A percentile compares a stretch with the other conserved stretches of the same genome.
Evolutionary conservation across 2,888 invertebrate species (phyloP).

Genomic region (Drosophila monieri): DNA sequence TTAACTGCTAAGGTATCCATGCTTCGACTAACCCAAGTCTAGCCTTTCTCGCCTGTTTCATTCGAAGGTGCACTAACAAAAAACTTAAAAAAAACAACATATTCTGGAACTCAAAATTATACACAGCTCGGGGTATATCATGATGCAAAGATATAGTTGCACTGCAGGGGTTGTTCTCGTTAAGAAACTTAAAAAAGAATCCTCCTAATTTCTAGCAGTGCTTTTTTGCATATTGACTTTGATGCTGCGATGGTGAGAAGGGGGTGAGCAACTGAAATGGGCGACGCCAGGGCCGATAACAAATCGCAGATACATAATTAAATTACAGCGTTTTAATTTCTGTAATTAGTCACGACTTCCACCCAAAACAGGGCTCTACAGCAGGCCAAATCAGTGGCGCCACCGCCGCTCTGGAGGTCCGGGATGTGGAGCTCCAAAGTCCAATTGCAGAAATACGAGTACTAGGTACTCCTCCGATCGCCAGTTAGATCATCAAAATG

Average conservation of each 20-base stretch:
- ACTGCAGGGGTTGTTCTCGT: too few relatives aligned
- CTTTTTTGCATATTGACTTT: constrained; percentile 42
- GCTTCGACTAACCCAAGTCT: too few relatives aligned
- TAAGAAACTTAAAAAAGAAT: too few relatives aligned
- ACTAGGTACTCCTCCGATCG: constrained; percentile 9
- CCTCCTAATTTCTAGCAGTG: constrained; percentile 7
- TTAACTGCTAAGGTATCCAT: too few relatives aligned
- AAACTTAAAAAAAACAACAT: too few relatives aligned
- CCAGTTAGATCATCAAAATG: constrained; percentile 63
- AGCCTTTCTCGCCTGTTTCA: too few relatives aligned
- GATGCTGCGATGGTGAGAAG: constrained; percentile 47
- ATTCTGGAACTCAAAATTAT: too few relatives aligned
- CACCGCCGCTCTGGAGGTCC: constrained; percentile 45
- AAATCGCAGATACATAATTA: constrained; percentile 84
- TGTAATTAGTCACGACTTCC: constrained; percentile 84
- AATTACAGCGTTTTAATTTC: constrained; percentile 84
- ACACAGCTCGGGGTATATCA: too few relatives aligned
- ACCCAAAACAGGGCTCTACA: constrained; percentile 34
- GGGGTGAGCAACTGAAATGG: constrained; percentile 33
- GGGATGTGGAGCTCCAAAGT: constrained; percentile 42
- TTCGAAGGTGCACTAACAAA: too few relatives aligned
- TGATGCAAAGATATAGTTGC: too few relatives aligned
- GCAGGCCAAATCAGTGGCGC: constrained; percentile 57
- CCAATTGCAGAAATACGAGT: constrained; percentile 55
- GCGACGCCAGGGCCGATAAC: constrained; percentile 77